phyloP scores from a whole-genome alignment of 2,113 vertebrate genomes.

The Cephalopterus ornatus region DNA sequence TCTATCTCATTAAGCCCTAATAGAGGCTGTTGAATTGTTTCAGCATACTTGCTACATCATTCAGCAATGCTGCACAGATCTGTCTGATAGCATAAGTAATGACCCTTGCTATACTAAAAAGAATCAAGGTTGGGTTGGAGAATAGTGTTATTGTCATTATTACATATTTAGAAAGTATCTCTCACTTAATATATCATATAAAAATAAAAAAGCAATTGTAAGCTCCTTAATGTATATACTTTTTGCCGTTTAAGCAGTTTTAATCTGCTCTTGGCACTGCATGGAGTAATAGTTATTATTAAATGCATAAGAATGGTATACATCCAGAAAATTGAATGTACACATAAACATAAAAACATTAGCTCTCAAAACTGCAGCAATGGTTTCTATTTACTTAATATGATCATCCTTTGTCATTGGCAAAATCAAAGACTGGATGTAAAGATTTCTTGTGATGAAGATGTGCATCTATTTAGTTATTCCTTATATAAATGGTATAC shows the following conservation, averaged over 20 bases:
- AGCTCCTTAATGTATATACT: not conserved
- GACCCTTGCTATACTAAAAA: not conserved
- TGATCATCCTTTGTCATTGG: not conserved
- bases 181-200: not conserved
- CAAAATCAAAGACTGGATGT: not conserved
- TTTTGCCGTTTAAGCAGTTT: not conserved
- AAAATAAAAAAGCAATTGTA: not conserved
- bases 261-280: not conserved
- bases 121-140: not conserved
- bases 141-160: not conserved
- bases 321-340: not conserved
- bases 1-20: conserved; percentile 4
- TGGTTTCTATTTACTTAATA: not conserved
- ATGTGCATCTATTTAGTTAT: not conserved
- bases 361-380: not conserved
- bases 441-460: not conserved
- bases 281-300: not conserved
- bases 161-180: not conserved
- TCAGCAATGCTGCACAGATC: not conserved
- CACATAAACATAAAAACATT: not conserved
- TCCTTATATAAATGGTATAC: not conserved
- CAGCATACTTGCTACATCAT: not conserved
- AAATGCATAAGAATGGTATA: not conserved
- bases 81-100: not conserved
- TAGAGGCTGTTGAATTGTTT: not conserved